A percentile compares a stretch with the other conserved stretches of the same genome.
These are phyloP conservation scores for Geothlypis trichas DNA, from an alignment of 2,113 vertebrate genomes.

Conservation along the genomic window DNA sequence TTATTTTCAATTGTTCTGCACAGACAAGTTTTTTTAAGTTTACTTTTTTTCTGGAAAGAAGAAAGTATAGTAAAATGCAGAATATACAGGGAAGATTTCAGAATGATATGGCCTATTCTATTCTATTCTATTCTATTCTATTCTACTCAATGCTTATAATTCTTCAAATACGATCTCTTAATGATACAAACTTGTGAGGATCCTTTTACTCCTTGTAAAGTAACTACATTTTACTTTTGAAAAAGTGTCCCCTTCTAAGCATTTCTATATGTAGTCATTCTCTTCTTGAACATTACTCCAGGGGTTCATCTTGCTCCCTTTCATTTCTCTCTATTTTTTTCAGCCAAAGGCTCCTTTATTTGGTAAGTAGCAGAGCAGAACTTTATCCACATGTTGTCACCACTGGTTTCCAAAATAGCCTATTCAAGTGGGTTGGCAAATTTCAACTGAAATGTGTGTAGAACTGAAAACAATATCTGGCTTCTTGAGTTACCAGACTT, in stretches of 20 bases:
- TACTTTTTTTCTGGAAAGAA: background rate
- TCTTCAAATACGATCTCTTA: background rate
- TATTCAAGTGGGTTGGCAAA: slow-evolving; percentile 55
- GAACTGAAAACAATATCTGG: slow-evolving; percentile 61
- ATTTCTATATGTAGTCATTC: background rate
- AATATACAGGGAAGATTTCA: background rate
- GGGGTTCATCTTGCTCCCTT: background rate
- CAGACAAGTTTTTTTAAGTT: background rate
- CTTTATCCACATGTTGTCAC: slow-evolving; percentile 57
- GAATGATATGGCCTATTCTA: background rate
- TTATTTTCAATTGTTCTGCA: background rate
- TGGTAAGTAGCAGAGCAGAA: slow-evolving; percentile 54
- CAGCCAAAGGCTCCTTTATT: slow-evolving; percentile 41
- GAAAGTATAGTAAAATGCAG: background rate
- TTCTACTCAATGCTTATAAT: background rate
- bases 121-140: no score
- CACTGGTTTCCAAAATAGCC: slow-evolving; percentile 46
- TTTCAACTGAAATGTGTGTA: slow-evolving; percentile 25
- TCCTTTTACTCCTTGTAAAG: background rate
- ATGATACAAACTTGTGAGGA: background rate
- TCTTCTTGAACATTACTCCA: slow-evolving; percentile 1
- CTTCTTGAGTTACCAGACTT: slow-evolving; percentile 56
- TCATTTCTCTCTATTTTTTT: slow-evolving; percentile 26
- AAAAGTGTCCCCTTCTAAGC: background rate
- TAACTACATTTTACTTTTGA: background rate